Evolutionary conservation across 2,113 vertebrate genomes (phyloP).

Genomic region (Phylloscopus trochiloides): DNA sequence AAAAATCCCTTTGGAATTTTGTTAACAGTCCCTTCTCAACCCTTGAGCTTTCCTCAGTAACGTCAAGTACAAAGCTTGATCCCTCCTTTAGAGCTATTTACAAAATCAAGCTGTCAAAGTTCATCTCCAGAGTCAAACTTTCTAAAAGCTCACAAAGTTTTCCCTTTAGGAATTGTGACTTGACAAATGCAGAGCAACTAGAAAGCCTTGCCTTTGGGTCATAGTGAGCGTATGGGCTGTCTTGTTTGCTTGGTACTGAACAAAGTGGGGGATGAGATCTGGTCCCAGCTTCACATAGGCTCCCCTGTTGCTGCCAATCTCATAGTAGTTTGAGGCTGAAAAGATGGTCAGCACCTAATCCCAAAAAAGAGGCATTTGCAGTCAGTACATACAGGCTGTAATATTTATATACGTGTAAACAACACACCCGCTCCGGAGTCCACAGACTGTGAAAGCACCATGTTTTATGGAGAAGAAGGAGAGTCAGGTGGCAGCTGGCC

Average conservation of each 20-base stretch:
- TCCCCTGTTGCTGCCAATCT: slow-evolving; percentile 91
- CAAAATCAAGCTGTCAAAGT: background rate
- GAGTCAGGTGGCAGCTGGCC: background rate
- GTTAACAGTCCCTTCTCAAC: background rate
- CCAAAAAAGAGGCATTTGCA: background rate
- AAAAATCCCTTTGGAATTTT: background rate
- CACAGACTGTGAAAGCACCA: background rate
- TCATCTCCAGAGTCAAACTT: background rate
- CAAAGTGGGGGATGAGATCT: slow-evolving; percentile 83
- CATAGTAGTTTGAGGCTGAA: slow-evolving; percentile 96
- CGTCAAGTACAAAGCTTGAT: background rate
- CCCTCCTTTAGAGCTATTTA: background rate
- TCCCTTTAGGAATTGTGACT: background rate
- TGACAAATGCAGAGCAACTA: background rate
- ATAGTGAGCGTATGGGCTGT: slow-evolving; percentile 80
- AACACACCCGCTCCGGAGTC: rapidly evolving
- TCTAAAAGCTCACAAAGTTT: background rate
- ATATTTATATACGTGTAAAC: background rate
- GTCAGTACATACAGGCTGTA: background rate
- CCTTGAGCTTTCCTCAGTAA: background rate
- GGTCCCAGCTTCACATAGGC: slow-evolving; percentile 89
- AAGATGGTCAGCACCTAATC: slow-evolving; percentile 92
- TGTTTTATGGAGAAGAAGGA: background rate
- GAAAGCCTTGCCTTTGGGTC: slow-evolving; percentile 84
- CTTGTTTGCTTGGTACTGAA: slow-evolving; percentile 89